Base-by-base conservation (phyloP, 1,140 invertebrate species). In the Ericerus pela region DNA sequence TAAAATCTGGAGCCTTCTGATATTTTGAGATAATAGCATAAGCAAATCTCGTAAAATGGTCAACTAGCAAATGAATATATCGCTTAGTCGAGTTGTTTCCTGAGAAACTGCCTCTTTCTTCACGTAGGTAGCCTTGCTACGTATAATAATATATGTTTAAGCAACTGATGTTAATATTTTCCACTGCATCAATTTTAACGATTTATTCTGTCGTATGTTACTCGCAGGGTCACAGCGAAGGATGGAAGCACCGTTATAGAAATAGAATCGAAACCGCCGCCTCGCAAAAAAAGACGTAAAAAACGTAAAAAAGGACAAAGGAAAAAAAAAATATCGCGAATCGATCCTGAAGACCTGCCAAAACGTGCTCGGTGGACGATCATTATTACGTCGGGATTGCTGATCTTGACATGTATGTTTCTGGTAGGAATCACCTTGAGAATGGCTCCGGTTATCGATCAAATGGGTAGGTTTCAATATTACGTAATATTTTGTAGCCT, bases 381-480 rank as follows among this genome's bases (percentile, higher is more conserved):
- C 66, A 84, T 88, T 65, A 82, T 84, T 58, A 90, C 87, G 20
- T 87, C 87, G 33, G 85, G 86, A 62, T 73, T 89, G 37, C 73
- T 92, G 30, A 76, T 91, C 14, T 79, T 88, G 59, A 85, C 90
- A 73, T 89, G 87, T 65, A 76, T 92, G 59, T 73, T 91, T 53
- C 72, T 91, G 18, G 87, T 92, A n/a, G 88, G 87, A 1, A 80
- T 90, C 33, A 92, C 88, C 0, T 72, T 92, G 2, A 71, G 87
- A 30, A 88, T 92, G 84, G 88, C 88, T 2, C 88, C 88, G 1
- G 80, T 92, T 52, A 92, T 92, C 61, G 88, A 92, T 66, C 86
- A 91, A 65, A 88, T 92, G 80, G 88, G 88, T 92, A 69, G 84
- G 84, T 79, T 18, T 33, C n/a, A 33, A 33, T 10, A 33, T 10